These are phyloP conservation scores for Melanerpes aurifrons DNA, from an alignment of 2,113 vertebrate genomes.

Conservation along the genomic window DNA sequence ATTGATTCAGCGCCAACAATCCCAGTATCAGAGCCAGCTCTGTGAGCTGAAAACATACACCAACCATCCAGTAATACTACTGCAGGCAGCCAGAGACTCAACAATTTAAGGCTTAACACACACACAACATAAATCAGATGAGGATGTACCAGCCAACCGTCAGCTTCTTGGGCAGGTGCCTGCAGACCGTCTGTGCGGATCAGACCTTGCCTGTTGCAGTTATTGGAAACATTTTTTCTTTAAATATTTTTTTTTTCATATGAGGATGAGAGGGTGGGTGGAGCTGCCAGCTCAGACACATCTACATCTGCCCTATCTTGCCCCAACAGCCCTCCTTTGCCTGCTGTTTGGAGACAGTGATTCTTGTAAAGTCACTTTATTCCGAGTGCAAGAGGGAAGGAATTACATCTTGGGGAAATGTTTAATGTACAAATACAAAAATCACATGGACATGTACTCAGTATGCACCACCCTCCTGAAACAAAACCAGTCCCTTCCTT, in stretches of 20 bases:
- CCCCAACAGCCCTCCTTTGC: conserved; percentile 64
- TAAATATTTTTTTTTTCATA: conserved; percentile 1
- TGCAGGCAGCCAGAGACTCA: conserved; percentile 79
- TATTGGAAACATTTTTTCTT: conserved; percentile 64
- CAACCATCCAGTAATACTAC: conserved; percentile 73
- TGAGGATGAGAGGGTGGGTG: conserved; percentile 79
- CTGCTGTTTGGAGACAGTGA: conserved; percentile 50
- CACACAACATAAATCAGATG: conserved; percentile 79
- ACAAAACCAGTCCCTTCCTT: conserved; percentile 27
- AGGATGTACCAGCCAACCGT: conserved; percentile 76
- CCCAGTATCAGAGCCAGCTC: conserved; percentile 76
- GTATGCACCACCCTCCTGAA: conserved; percentile 38
- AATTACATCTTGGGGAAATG: conserved; percentile 42
- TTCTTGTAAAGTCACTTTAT: conserved; percentile 3
- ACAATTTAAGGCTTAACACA: conserved; percentile 81
- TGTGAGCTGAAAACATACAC: conserved; percentile 74
- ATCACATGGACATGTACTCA: conserved; percentile 23
- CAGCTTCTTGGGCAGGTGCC: conserved; percentile 79
- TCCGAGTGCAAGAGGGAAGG: conserved; percentile 25
- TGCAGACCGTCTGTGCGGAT: conserved; percentile 80
- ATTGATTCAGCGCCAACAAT: conserved; percentile 70
- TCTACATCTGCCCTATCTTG: conserved; percentile 78
- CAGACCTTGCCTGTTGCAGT: conserved; percentile 77
- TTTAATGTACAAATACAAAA: conserved; percentile 60
- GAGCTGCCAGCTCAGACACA: conserved; percentile 71